Conservation (phyloP, 2,888 invertebrate species). For the Branchinecta sandiegonensis region DNA sequence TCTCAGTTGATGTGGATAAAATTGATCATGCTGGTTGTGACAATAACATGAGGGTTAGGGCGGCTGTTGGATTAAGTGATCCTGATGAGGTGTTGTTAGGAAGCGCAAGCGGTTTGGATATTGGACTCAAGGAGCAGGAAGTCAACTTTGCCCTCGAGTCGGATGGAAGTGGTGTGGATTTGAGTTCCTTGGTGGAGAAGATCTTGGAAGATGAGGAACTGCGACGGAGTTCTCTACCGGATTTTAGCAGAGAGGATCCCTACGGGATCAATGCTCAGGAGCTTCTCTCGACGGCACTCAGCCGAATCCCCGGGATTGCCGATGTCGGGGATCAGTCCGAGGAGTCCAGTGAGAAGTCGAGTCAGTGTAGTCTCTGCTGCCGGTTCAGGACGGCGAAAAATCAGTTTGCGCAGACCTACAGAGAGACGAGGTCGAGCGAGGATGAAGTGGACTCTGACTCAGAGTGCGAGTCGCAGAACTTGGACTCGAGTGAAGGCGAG, state of each 20-base stretch:
- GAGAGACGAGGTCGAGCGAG: not conserved
- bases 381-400: not conserved
- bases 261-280: not conserved
- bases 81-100: slow-evolving; percentile 1
- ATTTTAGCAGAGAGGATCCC: not conserved
- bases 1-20: not conserved
- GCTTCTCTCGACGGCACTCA: not conserved
- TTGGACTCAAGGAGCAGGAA: slow-evolving; percentile 11
- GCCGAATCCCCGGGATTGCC: not conserved
- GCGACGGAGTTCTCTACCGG: not conserved
- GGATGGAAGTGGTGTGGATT: slow-evolving; percentile 14
- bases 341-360: not conserved
- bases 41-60: slow-evolving; percentile 9
- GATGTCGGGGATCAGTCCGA: not conserved
- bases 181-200: not conserved
- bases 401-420: not conserved
- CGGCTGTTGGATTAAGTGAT: not conserved
- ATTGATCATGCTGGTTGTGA: not conserved
- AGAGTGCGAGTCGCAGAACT: not conserved
- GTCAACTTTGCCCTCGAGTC: slow-evolving; percentile 13
- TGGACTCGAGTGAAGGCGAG: not conserved
- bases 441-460: not conserved
- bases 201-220: not conserved
- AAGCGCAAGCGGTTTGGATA: not conserved
- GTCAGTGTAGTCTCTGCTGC: not conserved